Conservation (phyloP, 2,113 vertebrate species). For the Lycaon pictus region DNA sequence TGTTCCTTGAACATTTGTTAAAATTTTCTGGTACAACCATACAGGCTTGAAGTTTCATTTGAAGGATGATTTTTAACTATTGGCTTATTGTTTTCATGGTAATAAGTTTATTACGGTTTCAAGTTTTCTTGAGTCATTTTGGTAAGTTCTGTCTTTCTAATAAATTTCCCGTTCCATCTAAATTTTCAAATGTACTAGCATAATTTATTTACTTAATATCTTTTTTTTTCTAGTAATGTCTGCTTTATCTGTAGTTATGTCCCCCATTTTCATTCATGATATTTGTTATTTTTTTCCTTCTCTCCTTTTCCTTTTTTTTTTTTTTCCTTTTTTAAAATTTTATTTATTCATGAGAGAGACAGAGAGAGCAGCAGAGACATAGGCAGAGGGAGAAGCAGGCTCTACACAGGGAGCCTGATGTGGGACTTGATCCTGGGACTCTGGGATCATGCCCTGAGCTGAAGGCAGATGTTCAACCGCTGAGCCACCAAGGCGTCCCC, state of each 20-base stretch:
- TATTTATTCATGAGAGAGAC: too few relatives aligned
- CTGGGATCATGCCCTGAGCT: too few relatives aligned
- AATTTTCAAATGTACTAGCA: neutral
- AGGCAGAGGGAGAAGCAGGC: too few relatives aligned
- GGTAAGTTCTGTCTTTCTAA: neutral
- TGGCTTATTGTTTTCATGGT: neutral
- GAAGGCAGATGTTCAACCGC: too few relatives aligned
- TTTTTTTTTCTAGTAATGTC: neutral
- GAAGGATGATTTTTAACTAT: neutral
- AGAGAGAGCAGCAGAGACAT: too few relatives aligned
- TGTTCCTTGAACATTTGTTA: neutral
- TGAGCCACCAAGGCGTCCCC: too few relatives aligned
- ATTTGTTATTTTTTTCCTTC: neutral
- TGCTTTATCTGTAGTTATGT: neutral
- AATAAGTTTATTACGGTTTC: conserved; percentile 3
- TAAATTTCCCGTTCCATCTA: neutral
- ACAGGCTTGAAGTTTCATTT: conserved; percentile 22
- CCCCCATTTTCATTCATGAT: neutral
- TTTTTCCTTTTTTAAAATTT: too few relatives aligned
- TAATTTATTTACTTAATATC: neutral
- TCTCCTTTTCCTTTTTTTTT: neutral
- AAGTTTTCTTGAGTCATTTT: neutral
- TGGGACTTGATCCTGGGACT: too few relatives aligned
- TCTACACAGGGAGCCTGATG: too few relatives aligned
- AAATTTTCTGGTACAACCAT: neutral